Percentiles rank a stretch among this genome's conserved stretches.
These are phyloP conservation scores for Luperina nickerlii DNA, from an alignment of 2,888 invertebrate genomes.

Conservation along the genomic window DNA sequence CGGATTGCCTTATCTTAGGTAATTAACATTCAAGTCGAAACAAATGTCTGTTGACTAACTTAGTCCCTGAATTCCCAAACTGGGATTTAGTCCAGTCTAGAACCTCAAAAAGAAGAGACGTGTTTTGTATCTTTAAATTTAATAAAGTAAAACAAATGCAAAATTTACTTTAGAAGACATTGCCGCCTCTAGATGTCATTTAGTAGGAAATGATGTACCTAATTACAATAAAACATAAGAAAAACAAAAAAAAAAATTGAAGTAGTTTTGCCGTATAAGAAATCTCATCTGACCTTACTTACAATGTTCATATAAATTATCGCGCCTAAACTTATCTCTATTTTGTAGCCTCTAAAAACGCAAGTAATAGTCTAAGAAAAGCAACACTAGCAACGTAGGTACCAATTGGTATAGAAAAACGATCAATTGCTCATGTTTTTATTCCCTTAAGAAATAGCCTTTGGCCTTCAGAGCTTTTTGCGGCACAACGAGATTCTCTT, in stretches of 20 bases:
- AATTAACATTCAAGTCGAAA: slow-evolving; percentile 7
- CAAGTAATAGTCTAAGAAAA: neutral
- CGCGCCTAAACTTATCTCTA: neutral
- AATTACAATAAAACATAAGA: neutral
- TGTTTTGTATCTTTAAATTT: neutral
- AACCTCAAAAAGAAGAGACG: neutral
- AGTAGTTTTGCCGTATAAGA: neutral
- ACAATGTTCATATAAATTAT: neutral
- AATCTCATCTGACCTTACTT: neutral
- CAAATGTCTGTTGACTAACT: slow-evolving; percentile 6
- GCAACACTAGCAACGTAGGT: neutral
- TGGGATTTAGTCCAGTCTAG: neutral
- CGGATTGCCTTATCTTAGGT: slow-evolving; percentile 6
- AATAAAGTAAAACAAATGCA: neutral
- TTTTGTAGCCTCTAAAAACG: neutral
- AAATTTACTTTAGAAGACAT: neutral
- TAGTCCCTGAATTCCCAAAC: neutral
- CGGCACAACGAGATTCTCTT: slow-evolving; percentile 47
- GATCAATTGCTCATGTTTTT: slow-evolving; percentile 58
- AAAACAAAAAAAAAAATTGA: neutral
- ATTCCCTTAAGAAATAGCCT: slow-evolving; percentile 59
- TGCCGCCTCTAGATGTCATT: neutral
- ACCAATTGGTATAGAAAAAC: slow-evolving; percentile 38
- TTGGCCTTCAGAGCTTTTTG: slow-evolving; percentile 53
- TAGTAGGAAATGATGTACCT: neutral